These are phyloP conservation scores for Rhinoderma darwinii DNA, from an alignment of 2,113 vertebrate genomes.

Conservation along the genomic window DNA sequence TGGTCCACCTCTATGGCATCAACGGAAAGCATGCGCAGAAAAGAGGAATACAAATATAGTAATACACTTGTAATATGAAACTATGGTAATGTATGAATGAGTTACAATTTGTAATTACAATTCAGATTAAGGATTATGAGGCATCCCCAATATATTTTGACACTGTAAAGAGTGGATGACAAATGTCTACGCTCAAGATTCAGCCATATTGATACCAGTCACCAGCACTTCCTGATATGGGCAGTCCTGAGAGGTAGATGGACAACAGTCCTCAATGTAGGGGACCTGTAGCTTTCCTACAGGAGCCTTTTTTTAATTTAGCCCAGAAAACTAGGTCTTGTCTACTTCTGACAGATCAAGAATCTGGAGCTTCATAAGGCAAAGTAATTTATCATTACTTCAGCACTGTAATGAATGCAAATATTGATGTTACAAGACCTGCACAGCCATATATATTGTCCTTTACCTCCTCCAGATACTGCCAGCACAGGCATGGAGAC, in stretches of 20 bases:
- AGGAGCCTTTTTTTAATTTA: background rate
- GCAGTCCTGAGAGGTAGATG: background rate
- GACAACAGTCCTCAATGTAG: too few species aligned
- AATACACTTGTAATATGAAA: background rate
- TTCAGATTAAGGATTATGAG: background rate
- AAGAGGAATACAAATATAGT: background rate
- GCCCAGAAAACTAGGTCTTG: background rate
- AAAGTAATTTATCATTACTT: background rate
- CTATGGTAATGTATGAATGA: background rate
- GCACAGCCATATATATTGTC: constrained; percentile 21
- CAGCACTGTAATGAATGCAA: constrained; percentile 22
- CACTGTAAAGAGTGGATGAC: background rate
- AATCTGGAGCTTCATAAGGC: background rate
- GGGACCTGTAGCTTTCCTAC: background rate
- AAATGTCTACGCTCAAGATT: background rate
- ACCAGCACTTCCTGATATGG: background rate
- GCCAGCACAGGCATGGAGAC: background rate
- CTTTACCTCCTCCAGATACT: background rate
- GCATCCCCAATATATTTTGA: too few species aligned
- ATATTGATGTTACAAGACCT: constrained; percentile 34
- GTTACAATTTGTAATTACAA: background rate
- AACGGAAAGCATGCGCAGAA: background rate
- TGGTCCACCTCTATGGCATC: too few species aligned
- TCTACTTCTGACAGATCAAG: background rate
- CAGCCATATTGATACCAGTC: background rate